These are phyloP conservation scores for cat (Felis catus) DNA, from an alignment of 2,113 vertebrate species.

Conservation along the genomic window F.catus_Fca126_mat1.0 CM031420.1:71281501-71282000, in stretches of 20 bases:
- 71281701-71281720: too few species aligned
- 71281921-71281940: conserved; percentile 15
- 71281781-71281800: neutral
- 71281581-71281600: neutral
- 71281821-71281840: neutral
- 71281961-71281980: neutral
- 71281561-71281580: neutral
- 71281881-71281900: neutral
- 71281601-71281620: neutral
- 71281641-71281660: conserved; percentile 19
- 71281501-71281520: neutral
- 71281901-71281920: conserved; percentile 30
- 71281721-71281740: neutral
- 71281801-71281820: neutral
- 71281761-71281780: neutral
- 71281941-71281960: neutral
- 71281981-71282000: neutral
- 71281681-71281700: too few species aligned
- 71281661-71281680: neutral
- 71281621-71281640: neutral
- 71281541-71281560: neutral
- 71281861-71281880: neutral
- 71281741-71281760: neutral
- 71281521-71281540: conserved; percentile 7
- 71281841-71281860: neutral